These are phyloP conservation scores for Drosophila erecta DNA, from an alignment of 1,140 invertebrate genomes.

Conservation along the genomic window DNA sequence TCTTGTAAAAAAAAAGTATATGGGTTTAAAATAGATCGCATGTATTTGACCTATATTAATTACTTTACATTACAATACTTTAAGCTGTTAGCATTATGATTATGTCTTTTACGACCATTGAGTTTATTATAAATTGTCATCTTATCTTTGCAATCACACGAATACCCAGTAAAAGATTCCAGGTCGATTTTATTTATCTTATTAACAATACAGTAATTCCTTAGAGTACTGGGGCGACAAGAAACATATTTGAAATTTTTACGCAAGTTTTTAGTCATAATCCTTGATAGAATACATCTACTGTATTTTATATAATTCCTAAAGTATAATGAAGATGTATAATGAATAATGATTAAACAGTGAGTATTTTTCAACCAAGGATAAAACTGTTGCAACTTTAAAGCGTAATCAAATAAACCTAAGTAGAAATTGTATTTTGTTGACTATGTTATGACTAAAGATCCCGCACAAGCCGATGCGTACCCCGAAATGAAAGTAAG, in stretches of 20 bases:
- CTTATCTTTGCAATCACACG: constrained; percentile 9
- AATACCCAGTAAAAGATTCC: constrained; percentile 10
- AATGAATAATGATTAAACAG: constrained; percentile 1
- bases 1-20: background rate
- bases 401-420: background rate
- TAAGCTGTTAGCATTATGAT: constrained; percentile 3
- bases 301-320: background rate
- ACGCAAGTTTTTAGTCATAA: constrained; percentile 5
- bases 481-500: constrained; percentile 2
- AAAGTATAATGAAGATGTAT: background rate
- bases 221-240: constrained; percentile 13
- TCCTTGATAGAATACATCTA: constrained; percentile 1
- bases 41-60: background rate
- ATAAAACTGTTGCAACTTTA: background rate
- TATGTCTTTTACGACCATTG: background rate
- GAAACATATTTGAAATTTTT: constrained; percentile 3
- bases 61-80: background rate
- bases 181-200: constrained; percentile 14
- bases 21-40: background rate
- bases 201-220: constrained; percentile 13
- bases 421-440: constrained; percentile 6
- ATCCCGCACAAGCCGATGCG: constrained; percentile 1
- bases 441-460: constrained; percentile 16
- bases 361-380: background rate
- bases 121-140: constrained; percentile 9